Conservation (phyloP, 1,140 invertebrate species). For the Leguminivora glycinivorella region DNA sequence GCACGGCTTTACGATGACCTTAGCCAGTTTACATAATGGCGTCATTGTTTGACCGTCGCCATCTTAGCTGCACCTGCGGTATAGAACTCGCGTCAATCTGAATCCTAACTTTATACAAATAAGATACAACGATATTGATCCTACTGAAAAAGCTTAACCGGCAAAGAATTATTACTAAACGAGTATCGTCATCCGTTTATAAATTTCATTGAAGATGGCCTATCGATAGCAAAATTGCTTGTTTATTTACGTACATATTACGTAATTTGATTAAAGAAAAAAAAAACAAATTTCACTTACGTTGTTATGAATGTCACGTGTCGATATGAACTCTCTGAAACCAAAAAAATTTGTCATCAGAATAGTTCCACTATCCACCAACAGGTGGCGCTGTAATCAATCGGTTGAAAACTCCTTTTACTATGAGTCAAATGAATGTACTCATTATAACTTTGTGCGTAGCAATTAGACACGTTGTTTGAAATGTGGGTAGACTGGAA, state of each 20-base stretch:
- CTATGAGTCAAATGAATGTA: not conserved
- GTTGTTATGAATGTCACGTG: constrained; percentile 1
- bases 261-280: not conserved
- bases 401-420: constrained; percentile 14
- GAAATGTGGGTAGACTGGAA: constrained; percentile 34
- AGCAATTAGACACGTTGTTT: constrained; percentile 38
- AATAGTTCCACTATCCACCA: constrained; percentile 24
- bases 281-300: constrained; percentile 4
- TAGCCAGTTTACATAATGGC: constrained; percentile 31
- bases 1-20: constrained; percentile 28
- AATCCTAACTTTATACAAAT: not conserved
- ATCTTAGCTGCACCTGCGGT: not conserved
- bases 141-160: not conserved
- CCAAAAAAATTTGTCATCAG: constrained; percentile 1
- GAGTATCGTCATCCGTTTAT: constrained; percentile 38
- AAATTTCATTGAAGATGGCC: constrained; percentile 46
- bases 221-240: constrained; percentile 38
- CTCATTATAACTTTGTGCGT: constrained; percentile 40
- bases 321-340: not conserved
- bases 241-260: constrained; percentile 13
- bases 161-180: constrained; percentile 32
- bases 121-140: not conserved
- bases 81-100: constrained; percentile 1
- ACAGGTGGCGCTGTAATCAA: constrained; percentile 41
- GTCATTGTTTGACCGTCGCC: constrained; percentile 29